These are phyloP conservation scores for Danio jaintianensis DNA, from an alignment of 2,797 vertebrate species.

Conservation along the genomic window DNA sequence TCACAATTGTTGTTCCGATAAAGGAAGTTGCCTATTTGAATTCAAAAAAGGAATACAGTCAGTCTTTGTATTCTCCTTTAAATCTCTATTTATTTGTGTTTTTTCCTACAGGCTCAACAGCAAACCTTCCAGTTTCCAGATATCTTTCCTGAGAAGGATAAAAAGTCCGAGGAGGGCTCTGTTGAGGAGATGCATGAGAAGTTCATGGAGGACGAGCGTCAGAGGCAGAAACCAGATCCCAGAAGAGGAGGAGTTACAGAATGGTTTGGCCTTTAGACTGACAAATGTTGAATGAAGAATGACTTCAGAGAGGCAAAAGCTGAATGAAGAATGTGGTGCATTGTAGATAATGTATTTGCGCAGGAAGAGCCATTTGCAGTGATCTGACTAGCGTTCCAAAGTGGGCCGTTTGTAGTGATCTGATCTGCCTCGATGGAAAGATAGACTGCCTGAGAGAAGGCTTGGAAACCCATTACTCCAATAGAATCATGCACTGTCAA, in stretches of 20 bases:
- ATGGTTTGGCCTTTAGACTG: conserved; percentile 90
- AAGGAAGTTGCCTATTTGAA: conserved; percentile 13
- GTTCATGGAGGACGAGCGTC: conserved; percentile 83
- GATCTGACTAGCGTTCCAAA: conserved; percentile 30
- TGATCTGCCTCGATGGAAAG: conserved; percentile 63
- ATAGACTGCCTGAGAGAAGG: conserved; percentile 25
- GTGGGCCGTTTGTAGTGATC: conserved; percentile 66
- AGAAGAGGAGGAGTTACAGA: conserved; percentile 87
- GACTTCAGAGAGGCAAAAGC: conserved; percentile 36
- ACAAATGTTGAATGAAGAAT: conserved; percentile 52
- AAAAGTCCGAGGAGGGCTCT: conserved; percentile 69
- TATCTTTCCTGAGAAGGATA: conserved; percentile 86
- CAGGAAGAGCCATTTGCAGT: conserved; percentile 46
- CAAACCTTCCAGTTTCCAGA: conserved; percentile 94
- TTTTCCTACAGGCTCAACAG: conserved; percentile 80
- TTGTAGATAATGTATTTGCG: conserved; percentile 58
- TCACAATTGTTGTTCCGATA: conserved; percentile 18
- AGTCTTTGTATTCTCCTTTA: conserved; percentile 14
- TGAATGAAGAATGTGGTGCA: conserved; percentile 52
- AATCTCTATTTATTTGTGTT: conserved; percentile 38
- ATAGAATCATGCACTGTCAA: conserved; percentile 38
- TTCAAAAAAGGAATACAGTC: too few relatives aligned
- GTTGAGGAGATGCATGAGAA: conserved; percentile 79
- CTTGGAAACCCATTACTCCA: conserved; percentile 38
- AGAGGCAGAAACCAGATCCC: conserved; percentile 83